These are phyloP conservation scores for Cyanistes caeruleus DNA, from an alignment of 2,113 vertebrate species.

Conservation along the genomic window DNA sequence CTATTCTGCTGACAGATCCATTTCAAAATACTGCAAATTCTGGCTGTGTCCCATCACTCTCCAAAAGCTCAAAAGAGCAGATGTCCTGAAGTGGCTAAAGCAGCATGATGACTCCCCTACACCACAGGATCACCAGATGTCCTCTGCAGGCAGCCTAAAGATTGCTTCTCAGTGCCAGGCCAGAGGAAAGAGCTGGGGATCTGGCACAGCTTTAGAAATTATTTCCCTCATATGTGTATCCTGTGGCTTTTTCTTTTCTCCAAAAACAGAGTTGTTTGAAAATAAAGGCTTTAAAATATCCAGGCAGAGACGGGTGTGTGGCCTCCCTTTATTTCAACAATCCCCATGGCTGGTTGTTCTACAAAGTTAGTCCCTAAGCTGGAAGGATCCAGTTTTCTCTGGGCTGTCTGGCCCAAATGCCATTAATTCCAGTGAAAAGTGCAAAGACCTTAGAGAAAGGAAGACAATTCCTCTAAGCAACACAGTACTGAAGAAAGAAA, in stretches of 20 bases:
- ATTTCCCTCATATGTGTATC: slow-evolving; percentile 20
- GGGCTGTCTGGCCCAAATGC: neutral
- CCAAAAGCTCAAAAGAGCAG: slow-evolving; percentile 27
- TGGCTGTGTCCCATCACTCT: neutral
- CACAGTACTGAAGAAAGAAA: neutral
- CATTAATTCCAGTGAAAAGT: slow-evolving; percentile 5
- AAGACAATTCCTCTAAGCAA: neutral
- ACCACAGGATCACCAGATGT: slow-evolving; percentile 49
- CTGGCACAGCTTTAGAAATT: slow-evolving; percentile 31
- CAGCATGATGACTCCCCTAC: neutral
- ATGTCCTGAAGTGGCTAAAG: slow-evolving; percentile 30
- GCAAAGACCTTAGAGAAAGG: neutral
- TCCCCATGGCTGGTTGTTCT: neutral
- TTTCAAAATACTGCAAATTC: slow-evolving; percentile 13
- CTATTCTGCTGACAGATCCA: slow-evolving; percentile 15
- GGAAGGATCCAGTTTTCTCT: slow-evolving; percentile 5
- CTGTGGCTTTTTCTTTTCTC: slow-evolving; percentile 34
- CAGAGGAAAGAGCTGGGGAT: slow-evolving; percentile 4
- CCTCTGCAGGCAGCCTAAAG: slow-evolving; percentile 9
- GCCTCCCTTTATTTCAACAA: neutral
- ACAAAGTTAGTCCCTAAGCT: neutral
- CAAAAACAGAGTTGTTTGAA: slow-evolving; percentile 1
- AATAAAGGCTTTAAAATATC: slow-evolving; percentile 21
- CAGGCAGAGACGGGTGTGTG: neutral
- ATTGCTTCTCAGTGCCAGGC: neutral